Base-by-base conservation (phyloP, 2,113 vertebrate genomes). In the Callopanchax toddi region DNA sequence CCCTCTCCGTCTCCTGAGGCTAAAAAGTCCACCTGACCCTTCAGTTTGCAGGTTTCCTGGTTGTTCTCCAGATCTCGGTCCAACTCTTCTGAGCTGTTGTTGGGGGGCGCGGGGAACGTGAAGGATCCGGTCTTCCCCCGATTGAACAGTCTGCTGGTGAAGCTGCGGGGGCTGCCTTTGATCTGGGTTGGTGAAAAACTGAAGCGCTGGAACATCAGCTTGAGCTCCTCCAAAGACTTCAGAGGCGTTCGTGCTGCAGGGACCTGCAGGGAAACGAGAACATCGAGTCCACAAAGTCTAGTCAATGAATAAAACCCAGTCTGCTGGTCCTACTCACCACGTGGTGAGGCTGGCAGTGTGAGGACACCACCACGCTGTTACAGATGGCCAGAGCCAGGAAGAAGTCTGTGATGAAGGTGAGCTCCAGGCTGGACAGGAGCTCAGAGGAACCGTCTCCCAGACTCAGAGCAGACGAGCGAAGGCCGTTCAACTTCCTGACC, bases 281-380 rank as follows among this genome's bases (percentile, higher is more conserved):
- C 29, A 32, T 32, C 29, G 10, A 9, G 29, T 32, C 29, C 26
- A 26, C 26, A 26, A 26, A 26, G 26, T 26, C 26, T 26, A 6
- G 26, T 3, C 6, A 4, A 3, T 26, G 26, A 3, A 26, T 3
- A 26, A 32, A 32, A 32, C 29, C 29, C 29, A 32, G 29, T 7
- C 11, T 10, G 34, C 8, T 16, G 11, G 36, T 7, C 22, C 2
- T 17, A 32, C 91, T 70, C 43, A 97, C 95, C 94, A 91, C 85
- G 20, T 94, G 92, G 43, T 73, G 84, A 11, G 92, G 89, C 37
- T 93, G 94, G 63, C 74, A 90, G 13, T 95, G 90, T 0, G 89
- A 91, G 59, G 96, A 98, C 53, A 99, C 97, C 59, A 99, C 93
- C 13, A 99, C 97, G 0, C 93, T 98, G 78, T 99, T 99, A 69